Base-by-base conservation (phyloP, 2,113 vertebrate species). In the Chaenocephalus aceratus region DNA sequence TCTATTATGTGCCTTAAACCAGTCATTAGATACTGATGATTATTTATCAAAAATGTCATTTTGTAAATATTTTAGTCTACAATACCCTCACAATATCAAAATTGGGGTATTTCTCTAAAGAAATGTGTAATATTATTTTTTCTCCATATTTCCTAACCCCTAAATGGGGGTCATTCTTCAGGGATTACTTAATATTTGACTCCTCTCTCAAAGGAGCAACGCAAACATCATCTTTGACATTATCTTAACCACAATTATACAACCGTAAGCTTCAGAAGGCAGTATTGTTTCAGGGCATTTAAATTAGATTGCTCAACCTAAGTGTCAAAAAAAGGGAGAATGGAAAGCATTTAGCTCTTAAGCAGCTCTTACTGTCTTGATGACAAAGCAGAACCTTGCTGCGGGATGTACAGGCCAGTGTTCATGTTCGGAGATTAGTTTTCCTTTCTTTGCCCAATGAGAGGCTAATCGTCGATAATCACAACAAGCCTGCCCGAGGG, bases 391-490 rank as follows among this genome's bases (percentile, higher is more conserved):
- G 51, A 74, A 46, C 71, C 56, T 76, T 79, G 79, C 88, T 80
- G 69, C 77, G 45, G 91, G 84, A 41, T 34, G 15, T 59, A 10
- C 11, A 56, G 65, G 62, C 67, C 60, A n/a, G 49, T 77, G 71
- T 61, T 66, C 51, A 72, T 77, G 79, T 68, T 61, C 34, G 48
- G 66, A 75, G 72, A 62, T 82, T 76, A 83, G 68, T 84, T 85
- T 87, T 57, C 30, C 41, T 79, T 64, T 70, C 75, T 69, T 48
- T 30, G 18, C 26, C 79, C 77, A 90, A 74, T 82, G 83, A 92
- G 80, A 76, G 51, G 72, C 79, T 89, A 85, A 93, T 90, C 53
- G 56, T 85, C 65, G 54, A 91, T 90, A 86, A 93, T 91, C 89
- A 79, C 75, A 80, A 75, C 21, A 67, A 72, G 60, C 12, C 16